These are phyloP conservation scores for Micoletzkya japonica DNA, from an alignment of 2,888 invertebrate species.

Conservation along the genomic window DNA sequence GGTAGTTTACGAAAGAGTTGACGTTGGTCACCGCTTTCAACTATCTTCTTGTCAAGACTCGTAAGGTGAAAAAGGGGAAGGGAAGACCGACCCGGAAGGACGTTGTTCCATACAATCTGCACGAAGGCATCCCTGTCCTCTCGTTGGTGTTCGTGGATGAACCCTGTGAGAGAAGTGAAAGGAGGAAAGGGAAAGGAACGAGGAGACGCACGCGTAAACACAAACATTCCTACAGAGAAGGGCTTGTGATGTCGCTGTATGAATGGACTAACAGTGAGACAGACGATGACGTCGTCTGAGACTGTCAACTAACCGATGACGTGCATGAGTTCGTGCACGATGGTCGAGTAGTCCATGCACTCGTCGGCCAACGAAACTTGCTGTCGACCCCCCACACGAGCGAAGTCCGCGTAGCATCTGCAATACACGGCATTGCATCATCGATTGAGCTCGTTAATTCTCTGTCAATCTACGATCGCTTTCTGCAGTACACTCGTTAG, in stretches of 20 bases:
- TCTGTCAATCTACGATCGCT: too few relatives aligned
- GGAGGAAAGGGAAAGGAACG: background rate
- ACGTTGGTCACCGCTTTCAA: background rate
- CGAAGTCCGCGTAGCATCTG: slow-evolving; percentile 81
- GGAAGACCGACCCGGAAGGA: slow-evolving; percentile 44
- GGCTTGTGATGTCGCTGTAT: too few relatives aligned
- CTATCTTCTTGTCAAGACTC: too few relatives aligned
- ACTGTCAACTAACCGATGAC: slow-evolving; percentile 50
- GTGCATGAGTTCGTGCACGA: slow-evolving; percentile 80
- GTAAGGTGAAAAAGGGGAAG: slow-evolving; percentile 2
- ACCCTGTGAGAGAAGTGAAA: slow-evolving; percentile 36
- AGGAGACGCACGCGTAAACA: too few relatives aligned
- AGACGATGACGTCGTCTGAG: too few relatives aligned
- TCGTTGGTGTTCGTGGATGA: slow-evolving; percentile 62
- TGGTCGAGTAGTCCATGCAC: slow-evolving; percentile 69
- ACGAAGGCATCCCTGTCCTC: slow-evolving; percentile 60
- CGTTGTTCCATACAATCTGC: slow-evolving; percentile 54
- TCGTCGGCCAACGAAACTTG: slow-evolving; percentile 71
- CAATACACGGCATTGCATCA: too few relatives aligned
- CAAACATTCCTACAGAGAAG: too few relatives aligned
- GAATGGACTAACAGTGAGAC: too few relatives aligned
- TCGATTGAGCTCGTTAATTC: too few relatives aligned
- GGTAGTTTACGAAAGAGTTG: background rate
- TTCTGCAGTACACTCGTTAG: too few relatives aligned
- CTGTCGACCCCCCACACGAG: slow-evolving; percentile 76